phyloP scores from a whole-genome alignment of 2,113 vertebrate species.

The Brevimyrus niger region DNA sequence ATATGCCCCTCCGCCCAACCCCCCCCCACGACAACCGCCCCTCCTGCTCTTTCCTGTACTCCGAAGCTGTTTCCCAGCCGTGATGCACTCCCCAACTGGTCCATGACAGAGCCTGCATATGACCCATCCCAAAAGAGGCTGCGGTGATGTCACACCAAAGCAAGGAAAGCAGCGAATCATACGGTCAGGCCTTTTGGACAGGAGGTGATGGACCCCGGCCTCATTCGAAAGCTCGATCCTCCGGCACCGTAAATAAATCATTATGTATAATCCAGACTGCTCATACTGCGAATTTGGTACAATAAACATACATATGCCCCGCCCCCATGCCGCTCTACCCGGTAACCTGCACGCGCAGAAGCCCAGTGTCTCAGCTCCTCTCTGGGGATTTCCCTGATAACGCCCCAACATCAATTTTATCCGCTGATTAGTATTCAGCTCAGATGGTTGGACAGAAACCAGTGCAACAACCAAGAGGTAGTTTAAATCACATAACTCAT shows the following conservation, averaged over 20 bases:
- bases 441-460: slow-evolving; percentile 73
- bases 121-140: background rate
- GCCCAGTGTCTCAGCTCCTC: slow-evolving; percentile 26
- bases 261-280: slow-evolving; percentile 33
- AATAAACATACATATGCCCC: too few relatives aligned
- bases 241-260: slow-evolving; percentile 34
- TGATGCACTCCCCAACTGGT: background rate
- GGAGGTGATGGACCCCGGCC: background rate
- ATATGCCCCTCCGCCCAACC: background rate
- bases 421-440: slow-evolving; percentile 79
- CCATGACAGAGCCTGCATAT: background rate
- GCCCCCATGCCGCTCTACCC: slow-evolving; percentile 20
- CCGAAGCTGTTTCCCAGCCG: background rate
- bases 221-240: slow-evolving; percentile 28
- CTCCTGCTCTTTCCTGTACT: background rate
- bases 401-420: slow-evolving; percentile 76
- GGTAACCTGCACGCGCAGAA: slow-evolving; percentile 29
- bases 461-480: slow-evolving; percentile 73
- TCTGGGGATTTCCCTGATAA: slow-evolving; percentile 63
- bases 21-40: background rate
- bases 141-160: background rate
- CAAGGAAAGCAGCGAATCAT: background rate
- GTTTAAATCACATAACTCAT: slow-evolving; percentile 79
- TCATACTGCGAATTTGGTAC: slow-evolving; percentile 23
- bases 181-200: background rate